These are phyloP conservation scores for Synergus japonicus DNA, from an alignment of 2,888 invertebrate genomes.

Conservation along the genomic window DNA sequence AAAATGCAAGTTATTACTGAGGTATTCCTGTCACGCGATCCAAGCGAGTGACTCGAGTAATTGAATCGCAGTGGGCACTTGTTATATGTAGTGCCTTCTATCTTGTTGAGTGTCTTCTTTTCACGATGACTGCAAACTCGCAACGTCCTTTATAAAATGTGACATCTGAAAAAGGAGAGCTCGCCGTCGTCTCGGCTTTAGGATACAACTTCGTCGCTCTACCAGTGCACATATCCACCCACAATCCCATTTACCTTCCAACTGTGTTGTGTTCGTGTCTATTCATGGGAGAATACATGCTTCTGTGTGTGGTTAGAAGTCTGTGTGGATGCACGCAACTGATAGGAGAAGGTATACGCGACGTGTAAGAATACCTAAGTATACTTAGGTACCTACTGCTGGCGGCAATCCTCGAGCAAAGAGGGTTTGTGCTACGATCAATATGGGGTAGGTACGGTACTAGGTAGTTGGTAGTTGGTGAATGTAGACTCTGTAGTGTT, in stretches of 20 bases:
- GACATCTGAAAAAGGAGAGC: constrained; percentile 29
- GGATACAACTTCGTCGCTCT: constrained; percentile 31
- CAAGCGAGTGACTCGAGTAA: constrained; percentile 28
- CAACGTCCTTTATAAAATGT: constrained; percentile 35
- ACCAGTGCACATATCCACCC: background rate
- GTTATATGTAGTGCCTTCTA: constrained; percentile 18
- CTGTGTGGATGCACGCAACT: constrained; percentile 28
- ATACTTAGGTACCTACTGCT: constrained; percentile 61
- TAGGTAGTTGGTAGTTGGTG: constrained; percentile 63
- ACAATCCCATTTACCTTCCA: background rate
- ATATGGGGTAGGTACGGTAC: constrained; percentile 68
- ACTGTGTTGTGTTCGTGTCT: background rate
- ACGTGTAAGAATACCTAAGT: constrained; percentile 64
- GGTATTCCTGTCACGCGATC: constrained; percentile 31
- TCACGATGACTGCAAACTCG: constrained; percentile 22
- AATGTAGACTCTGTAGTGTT: constrained; percentile 70
- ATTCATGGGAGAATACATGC: no score
- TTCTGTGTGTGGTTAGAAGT: background rate
- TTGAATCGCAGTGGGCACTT: constrained; percentile 10
- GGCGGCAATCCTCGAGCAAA: constrained; percentile 65
- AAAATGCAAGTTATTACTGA: constrained; percentile 11
- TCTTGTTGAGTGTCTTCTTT: constrained; percentile 18
- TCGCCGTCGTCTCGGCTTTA: constrained; percentile 17
- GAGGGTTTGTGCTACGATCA: constrained; percentile 73
- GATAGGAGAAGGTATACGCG: constrained; percentile 54